A percentile compares a stretch with the other conserved stretches of the same genome.
Evolutionary conservation across 2,888 invertebrate species (phyloP).

Genomic region (Rhagonycha fulva): DNA sequence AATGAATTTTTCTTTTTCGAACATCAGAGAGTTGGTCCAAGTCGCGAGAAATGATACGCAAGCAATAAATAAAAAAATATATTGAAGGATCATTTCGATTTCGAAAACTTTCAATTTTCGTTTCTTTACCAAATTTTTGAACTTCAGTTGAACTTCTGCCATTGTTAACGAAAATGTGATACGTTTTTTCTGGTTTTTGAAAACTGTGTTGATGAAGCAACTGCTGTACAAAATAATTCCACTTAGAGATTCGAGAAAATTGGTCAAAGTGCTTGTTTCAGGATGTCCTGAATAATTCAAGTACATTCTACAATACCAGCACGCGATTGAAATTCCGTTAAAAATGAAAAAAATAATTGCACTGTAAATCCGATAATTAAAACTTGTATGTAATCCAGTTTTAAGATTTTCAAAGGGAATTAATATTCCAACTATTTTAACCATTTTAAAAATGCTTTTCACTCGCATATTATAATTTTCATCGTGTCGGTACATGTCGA

Average conservation of each 20-base stretch:
- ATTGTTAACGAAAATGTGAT: background rate
- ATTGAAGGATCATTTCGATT: background rate
- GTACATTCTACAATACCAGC: background rate
- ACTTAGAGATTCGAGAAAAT: background rate
- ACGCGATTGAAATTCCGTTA: background rate
- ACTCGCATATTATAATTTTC: background rate
- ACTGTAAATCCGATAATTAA: background rate
- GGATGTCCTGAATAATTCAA: background rate
- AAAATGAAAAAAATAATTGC: background rate
- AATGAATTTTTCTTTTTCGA: background rate
- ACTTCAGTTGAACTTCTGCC: background rate
- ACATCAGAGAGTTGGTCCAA: background rate
- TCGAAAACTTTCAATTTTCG: background rate
- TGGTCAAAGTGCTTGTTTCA: background rate
- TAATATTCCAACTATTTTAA: background rate
- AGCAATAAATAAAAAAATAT: background rate
- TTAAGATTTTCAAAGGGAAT: background rate
- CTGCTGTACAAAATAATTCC: background rate
- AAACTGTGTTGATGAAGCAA: background rate
- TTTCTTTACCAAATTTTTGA: background rate
- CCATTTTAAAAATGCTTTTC: background rate
- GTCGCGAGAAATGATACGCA: background rate
- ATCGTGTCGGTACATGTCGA: no score
- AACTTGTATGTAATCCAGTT: background rate
- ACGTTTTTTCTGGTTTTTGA: background rate